Evolutionary conservation across 2,113 vertebrate species (phyloP).

Genomic region (Psittacula cyanocephala): DNA sequence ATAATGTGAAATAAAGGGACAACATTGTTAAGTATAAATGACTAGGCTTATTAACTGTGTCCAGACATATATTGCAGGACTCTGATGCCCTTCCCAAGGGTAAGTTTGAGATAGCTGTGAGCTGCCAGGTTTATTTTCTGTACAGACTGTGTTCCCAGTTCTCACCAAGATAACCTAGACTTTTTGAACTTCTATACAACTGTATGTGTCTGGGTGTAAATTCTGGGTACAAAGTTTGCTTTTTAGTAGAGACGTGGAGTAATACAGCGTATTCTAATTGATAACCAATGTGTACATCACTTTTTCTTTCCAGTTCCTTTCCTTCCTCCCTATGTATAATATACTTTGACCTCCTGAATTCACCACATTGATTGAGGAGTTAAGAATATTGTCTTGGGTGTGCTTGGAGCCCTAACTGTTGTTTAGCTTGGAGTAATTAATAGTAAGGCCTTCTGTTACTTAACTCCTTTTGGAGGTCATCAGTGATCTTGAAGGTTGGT

Average conservation of each 20-base stretch:
- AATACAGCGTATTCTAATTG: background rate
- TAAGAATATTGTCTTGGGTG: background rate
- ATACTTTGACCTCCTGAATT: background rate
- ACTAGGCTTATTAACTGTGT: background rate
- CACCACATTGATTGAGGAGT: background rate
- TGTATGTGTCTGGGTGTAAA: background rate
- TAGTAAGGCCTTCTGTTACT: background rate
- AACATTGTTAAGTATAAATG: background rate
- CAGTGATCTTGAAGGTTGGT: background rate
- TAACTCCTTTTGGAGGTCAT: background rate
- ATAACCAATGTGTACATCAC: background rate
- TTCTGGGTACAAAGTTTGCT: background rate
- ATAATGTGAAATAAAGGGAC: background rate
- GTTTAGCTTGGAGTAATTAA: background rate
- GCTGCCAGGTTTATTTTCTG: background rate
- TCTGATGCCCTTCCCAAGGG: background rate
- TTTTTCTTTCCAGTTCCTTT: background rate
- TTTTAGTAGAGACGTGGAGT: background rate
- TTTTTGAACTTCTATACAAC: background rate
- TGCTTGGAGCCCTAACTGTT: background rate
- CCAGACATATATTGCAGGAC: background rate
- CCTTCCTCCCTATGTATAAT: background rate
- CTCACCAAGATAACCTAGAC: background rate
- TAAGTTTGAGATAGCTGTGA: background rate
- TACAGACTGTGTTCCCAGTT: background rate